Evolutionary conservation across 2,888 invertebrate genomes (phyloP).

Genomic region (Xanthia togata): DNA sequence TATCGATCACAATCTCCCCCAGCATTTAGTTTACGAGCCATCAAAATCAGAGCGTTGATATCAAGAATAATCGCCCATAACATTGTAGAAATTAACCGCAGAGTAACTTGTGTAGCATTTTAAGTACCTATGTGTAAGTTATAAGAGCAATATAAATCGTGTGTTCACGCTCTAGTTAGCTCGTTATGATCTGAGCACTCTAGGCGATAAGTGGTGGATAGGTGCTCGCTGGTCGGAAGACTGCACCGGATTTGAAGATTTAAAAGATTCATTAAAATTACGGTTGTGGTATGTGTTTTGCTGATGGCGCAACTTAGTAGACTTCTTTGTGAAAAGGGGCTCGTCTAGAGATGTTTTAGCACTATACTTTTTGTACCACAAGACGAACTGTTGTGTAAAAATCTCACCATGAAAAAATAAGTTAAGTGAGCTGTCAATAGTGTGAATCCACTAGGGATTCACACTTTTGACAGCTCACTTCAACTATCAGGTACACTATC

Average conservation of each 20-base stretch:
- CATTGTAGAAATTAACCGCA: constrained; percentile 43
- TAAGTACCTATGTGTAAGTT: constrained; percentile 6
- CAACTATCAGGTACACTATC: too few relatives aligned
- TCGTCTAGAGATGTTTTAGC: too few relatives aligned
- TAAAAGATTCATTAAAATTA: constrained; percentile 16
- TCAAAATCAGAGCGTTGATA: constrained; percentile 49
- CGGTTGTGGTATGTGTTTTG: constrained; percentile 7
- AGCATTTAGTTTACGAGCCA: constrained; percentile 52
- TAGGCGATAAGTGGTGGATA: constrained; percentile 13
- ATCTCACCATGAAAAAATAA: neutral
- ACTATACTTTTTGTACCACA: too few relatives aligned
- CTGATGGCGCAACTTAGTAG: neutral
- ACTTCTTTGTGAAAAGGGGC: neutral
- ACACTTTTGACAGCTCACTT: neutral
- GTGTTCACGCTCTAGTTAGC: constrained; percentile 40
- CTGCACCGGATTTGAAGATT: constrained; percentile 22
- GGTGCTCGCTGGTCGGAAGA: constrained; percentile 14
- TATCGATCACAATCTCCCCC: constrained; percentile 57
- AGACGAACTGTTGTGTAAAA: too few relatives aligned
- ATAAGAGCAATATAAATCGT: constrained; percentile 37
- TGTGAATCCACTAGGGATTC: neutral
- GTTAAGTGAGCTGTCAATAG: neutral
- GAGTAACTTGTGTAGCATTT: constrained; percentile 7
- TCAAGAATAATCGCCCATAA: constrained; percentile 38
- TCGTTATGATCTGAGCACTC: constrained; percentile 22